phyloP scores from a whole-genome alignment of 2,888 invertebrate species.

The Hyppa rectilinea region DNA sequence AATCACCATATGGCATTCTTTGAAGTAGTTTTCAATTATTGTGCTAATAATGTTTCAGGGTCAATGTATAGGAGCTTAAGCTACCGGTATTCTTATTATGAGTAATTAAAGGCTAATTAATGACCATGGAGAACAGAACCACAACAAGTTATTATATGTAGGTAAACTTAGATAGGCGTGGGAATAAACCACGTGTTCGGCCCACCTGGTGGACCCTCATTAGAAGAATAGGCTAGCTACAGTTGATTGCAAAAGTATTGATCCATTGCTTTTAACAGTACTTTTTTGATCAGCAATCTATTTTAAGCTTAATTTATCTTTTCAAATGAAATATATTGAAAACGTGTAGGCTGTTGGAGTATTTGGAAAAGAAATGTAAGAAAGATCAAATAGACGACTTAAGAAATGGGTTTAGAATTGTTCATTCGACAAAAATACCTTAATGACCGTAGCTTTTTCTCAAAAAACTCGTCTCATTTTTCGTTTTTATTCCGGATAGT shows the following conservation, averaged over 20 bases:
- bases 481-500: neutral
- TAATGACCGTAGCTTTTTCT: neutral
- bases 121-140: neutral
- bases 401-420: neutral
- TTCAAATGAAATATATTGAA: neutral
- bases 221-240: slow-evolving; percentile 2
- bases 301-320: slow-evolving; percentile 10
- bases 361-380: neutral
- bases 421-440: neutral
- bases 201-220: neutral
- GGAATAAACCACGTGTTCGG: slow-evolving; percentile 23
- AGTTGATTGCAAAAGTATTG: slow-evolving; percentile 27
- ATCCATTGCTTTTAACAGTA: slow-evolving; percentile 5
- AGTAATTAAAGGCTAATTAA: slow-evolving; percentile 24
- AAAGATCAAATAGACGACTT: slow-evolving; percentile 6
- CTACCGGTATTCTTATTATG: slow-evolving; percentile 10
- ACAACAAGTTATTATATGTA: slow-evolving; percentile 1
- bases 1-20: neutral
- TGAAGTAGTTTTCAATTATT: neutral
- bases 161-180: too few species aligned
- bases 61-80: neutral
- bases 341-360: neutral
- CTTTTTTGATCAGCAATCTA: slow-evolving; percentile 6
- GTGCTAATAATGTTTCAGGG: neutral
- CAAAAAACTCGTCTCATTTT: neutral